Percentiles rank a stretch among this genome's conserved stretches.
phyloP scores from a whole-genome alignment of 1,140 invertebrate species.

The Heliconius himera region DNA sequence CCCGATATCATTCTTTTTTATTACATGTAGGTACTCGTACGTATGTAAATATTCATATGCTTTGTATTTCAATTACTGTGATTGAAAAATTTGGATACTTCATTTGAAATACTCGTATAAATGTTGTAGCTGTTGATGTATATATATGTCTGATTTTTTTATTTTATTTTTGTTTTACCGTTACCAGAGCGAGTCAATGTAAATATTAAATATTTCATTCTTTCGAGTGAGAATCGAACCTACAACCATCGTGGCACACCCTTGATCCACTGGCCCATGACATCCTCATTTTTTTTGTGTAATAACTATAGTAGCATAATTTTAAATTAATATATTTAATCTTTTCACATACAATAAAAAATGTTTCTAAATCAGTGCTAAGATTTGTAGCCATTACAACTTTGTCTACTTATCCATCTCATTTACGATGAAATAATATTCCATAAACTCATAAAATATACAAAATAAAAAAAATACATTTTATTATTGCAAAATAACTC shows the following conservation, averaged over 20 bases:
- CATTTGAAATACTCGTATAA: not conserved
- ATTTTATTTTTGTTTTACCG: no score
- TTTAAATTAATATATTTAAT: no score
- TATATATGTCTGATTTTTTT: not conserved
- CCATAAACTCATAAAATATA: no score
- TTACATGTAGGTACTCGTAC: not conserved
- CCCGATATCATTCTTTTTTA: conserved; percentile 41
- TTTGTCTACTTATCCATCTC: no score
- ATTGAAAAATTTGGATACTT: not conserved
- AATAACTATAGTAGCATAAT: no score
- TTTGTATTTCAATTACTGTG: conserved; percentile 14
- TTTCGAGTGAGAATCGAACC: not conserved
- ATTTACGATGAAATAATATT: no score
- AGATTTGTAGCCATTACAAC: no score
- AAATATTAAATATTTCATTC: not conserved
- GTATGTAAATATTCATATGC: not conserved
- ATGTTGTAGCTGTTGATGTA: not conserved
- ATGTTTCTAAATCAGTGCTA: no score
- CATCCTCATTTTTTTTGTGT: not conserved
- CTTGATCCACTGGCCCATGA: not conserved
- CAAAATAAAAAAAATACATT: no score
- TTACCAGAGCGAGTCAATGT: no score
- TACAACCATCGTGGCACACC: no score
- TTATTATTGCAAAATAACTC: not conserved
- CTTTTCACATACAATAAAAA: no score